These are phyloP conservation scores for Subanguina moxae DNA, from an alignment of 1,140 invertebrate genomes.

Conservation along the genomic window DNA sequence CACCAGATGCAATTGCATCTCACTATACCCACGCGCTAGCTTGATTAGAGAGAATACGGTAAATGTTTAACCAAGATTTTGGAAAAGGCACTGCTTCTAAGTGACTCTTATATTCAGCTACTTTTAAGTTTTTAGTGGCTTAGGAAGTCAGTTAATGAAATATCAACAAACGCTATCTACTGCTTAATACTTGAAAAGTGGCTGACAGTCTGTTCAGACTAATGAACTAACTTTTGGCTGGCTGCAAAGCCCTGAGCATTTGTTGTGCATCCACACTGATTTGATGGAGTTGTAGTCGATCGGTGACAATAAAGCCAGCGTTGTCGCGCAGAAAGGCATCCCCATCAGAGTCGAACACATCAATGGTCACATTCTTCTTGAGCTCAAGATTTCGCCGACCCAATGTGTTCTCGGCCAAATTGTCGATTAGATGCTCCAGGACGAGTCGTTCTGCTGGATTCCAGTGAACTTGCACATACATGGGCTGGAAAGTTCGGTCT, in stretches of 20 bases:
- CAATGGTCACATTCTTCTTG: constrained; percentile 58
- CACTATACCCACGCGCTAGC: no score
- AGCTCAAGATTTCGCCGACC: constrained; percentile 53
- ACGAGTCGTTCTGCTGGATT: constrained; percentile 45
- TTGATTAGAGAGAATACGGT: no score
- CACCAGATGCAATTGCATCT: no score
- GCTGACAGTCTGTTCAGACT: no score
- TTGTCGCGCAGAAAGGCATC: constrained; percentile 46
- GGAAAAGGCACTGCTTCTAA: no score
- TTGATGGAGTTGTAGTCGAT: constrained; percentile 46
- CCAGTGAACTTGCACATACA: constrained; percentile 56
- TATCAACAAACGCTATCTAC: no score
- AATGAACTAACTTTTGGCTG: constrained; percentile 29
- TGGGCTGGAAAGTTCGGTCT: constrained; percentile 42
- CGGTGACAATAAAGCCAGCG: constrained; percentile 55
- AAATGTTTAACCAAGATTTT: no score
- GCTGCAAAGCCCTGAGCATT: constrained; percentile 27
- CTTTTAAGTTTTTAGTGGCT: no score
- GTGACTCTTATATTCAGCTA: no score
- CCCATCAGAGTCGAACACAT: constrained; percentile 49
- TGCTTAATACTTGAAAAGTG: no score
- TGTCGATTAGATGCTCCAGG: constrained; percentile 53
- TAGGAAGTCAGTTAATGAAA: no score
- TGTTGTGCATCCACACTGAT: constrained; percentile 41
- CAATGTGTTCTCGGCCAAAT: constrained; percentile 49